Evolutionary conservation across 2,888 invertebrate species (phyloP).

Genomic region (Tipula confusa): DNA sequence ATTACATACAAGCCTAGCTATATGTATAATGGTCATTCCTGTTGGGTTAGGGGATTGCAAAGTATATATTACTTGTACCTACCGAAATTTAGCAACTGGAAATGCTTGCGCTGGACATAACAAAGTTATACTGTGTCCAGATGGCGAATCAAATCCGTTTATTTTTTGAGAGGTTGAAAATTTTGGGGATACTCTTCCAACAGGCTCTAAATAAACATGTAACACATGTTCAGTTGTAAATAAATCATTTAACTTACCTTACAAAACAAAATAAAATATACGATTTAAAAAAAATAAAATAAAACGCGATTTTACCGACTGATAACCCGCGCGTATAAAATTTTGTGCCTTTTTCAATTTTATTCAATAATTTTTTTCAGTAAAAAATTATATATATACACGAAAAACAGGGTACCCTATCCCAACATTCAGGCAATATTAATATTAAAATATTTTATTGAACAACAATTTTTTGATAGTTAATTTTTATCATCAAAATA

Average conservation of each 20-base stretch:
- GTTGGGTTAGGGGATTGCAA: constrained; percentile 37
- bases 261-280: background rate
- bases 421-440: constrained; percentile 90
- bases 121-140: constrained; percentile 55
- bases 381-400: background rate
- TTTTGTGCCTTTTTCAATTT: constrained; percentile 27
- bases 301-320: background rate
- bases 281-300: background rate
- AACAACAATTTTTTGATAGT: constrained; percentile 43
- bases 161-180: constrained; percentile 58
- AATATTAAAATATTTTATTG: constrained; percentile 33
- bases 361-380: constrained; percentile 33
- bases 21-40: background rate
- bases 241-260: background rate
- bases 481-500: constrained; percentile 28
- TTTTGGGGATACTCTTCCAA: constrained; percentile 71
- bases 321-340: background rate
- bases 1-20: background rate
- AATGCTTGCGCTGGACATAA: constrained; percentile 65
- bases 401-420: constrained; percentile 83
- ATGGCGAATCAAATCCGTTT: constrained; percentile 59
- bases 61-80: constrained; percentile 46
- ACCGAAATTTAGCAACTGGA: constrained; percentile 64
- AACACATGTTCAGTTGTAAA: background rate
- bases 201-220: constrained; percentile 54